These are phyloP conservation scores for Tetraneura akinire DNA, from an alignment of 1,140 invertebrate species.

Conservation along the genomic window DNA sequence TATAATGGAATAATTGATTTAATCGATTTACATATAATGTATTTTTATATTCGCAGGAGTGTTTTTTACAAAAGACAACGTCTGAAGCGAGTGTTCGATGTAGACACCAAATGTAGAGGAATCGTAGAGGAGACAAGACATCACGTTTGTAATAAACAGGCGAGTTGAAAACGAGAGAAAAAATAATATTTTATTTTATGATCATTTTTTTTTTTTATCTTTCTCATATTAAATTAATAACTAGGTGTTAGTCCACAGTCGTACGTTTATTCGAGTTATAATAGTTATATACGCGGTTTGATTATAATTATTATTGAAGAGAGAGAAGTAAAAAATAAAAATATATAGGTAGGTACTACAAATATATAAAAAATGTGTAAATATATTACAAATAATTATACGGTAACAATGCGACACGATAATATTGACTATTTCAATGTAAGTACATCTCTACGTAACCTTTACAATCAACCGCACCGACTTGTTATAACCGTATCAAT, in stretches of 20 bases:
- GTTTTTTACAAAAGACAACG: constrained; percentile 38
- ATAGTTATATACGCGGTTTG: too few species aligned
- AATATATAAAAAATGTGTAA: neutral
- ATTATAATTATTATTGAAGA: neutral
- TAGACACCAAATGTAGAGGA: neutral
- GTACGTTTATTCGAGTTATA: neutral
- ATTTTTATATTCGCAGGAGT: neutral
- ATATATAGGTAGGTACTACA: too few species aligned
- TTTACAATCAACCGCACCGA: constrained; percentile 31
- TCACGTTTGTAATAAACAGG: constrained; percentile 48
- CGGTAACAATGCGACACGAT: constrained; percentile 15
- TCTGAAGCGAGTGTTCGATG: constrained; percentile 20
- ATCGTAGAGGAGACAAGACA: constrained; percentile 22
- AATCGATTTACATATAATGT: neutral
- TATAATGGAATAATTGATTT: too few species aligned
- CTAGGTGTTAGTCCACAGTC: neutral
- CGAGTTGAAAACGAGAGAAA: neutral
- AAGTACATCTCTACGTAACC: constrained; percentile 6
- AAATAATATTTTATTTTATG: too few species aligned
- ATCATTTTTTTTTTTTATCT: too few species aligned
- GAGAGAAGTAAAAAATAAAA: neutral
- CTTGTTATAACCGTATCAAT: constrained; percentile 37
- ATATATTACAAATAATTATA: constrained; percentile 43
- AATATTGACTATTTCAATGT: constrained; percentile 37
- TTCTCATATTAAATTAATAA: constrained; percentile 17